Evolutionary conservation across 2,888 invertebrate genomes (phyloP).

Genomic region (Rambutsinella grinnellia): DNA sequence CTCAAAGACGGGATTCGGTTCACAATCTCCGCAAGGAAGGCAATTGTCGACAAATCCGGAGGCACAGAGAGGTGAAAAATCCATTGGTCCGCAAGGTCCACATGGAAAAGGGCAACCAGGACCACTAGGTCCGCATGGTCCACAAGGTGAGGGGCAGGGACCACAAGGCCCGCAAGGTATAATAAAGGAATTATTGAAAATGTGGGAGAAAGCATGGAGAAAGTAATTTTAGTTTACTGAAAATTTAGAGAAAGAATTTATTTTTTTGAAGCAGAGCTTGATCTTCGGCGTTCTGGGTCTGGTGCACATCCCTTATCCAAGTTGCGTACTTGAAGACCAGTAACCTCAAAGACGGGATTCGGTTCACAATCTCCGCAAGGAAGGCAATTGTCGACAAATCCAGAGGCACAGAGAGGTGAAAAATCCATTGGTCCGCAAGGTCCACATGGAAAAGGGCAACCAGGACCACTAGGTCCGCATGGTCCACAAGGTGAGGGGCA

Average conservation of each 20-base stretch:
- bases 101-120: too few species aligned
- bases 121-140: too few species aligned
- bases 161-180: not conserved
- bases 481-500: not conserved
- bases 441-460: too few species aligned
- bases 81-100: too few species aligned
- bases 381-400: not conserved
- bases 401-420: too few species aligned
- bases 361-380: not conserved
- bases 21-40: not conserved
- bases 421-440: too few species aligned
- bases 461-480: too few species aligned
- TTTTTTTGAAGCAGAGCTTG: too few species aligned
- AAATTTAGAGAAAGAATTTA: too few species aligned
- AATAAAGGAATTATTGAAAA: too few species aligned
- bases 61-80: too few species aligned
- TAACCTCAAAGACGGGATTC: slow-evolving; percentile 41
- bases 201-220: not conserved
- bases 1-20: slow-evolving; percentile 34
- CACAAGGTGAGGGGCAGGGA: not conserved
- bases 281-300: not conserved
- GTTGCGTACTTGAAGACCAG: slow-evolving; percentile 22
- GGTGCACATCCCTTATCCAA: not conserved
- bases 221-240: not conserved
- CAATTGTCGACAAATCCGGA: too few species aligned